Conservation (phyloP, 2,113 vertebrate species). For the Myrmecobius fasciatus region DNA sequence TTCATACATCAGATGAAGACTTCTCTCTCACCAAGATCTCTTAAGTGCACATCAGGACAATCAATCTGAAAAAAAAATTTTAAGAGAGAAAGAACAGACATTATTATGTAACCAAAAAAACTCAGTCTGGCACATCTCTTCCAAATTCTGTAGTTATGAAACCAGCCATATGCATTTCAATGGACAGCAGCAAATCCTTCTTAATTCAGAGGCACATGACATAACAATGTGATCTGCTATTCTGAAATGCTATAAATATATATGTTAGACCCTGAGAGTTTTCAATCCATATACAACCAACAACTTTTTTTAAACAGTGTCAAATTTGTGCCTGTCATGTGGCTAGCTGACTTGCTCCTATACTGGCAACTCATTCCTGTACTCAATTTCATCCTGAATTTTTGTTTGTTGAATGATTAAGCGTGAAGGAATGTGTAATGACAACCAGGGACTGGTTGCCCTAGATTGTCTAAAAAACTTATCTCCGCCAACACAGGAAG, state of each 20-base stretch:
- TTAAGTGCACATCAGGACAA: neutral
- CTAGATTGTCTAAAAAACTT: neutral
- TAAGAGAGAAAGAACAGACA: constrained; percentile 65
- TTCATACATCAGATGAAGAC: neutral
- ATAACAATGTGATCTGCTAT: neutral
- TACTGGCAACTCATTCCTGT: neutral
- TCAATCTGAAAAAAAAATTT: neutral
- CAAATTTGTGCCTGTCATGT: neutral
- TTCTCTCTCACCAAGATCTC: neutral
- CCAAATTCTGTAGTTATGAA: neutral
- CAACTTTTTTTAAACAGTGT: neutral
- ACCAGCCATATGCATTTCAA: neutral
- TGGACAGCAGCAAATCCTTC: neutral
- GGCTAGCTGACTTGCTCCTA: neutral
- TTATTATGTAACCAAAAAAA: neutral
- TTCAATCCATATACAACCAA: neutral
- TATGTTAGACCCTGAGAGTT: neutral
- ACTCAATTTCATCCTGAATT: neutral
- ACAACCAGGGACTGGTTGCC: neutral
- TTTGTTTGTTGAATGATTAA: neutral
- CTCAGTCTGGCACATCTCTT: neutral
- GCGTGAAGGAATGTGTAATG: neutral
- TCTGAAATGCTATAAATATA: neutral
- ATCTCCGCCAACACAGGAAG: neutral
- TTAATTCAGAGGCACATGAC: neutral